These are phyloP conservation scores for Erebia palarica DNA, from an alignment of 2,888 invertebrate genomes.

Conservation along the genomic window DNA sequence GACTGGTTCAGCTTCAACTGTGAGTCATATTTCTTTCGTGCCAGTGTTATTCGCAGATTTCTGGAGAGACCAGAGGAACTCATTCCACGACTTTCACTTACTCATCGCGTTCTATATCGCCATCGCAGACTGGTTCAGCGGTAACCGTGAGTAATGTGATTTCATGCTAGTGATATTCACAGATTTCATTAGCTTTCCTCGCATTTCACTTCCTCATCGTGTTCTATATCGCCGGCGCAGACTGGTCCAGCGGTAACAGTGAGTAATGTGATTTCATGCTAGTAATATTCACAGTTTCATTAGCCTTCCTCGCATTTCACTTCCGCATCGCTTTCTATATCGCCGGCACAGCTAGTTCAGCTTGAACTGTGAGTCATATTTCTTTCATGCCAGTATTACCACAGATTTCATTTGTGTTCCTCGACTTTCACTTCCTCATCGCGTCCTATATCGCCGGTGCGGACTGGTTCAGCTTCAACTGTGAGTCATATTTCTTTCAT, in stretches of 20 bases:
- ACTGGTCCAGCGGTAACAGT: conserved; percentile 86
- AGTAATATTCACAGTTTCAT: conserved; percentile 96
- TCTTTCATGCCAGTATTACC: conserved; percentile 93
- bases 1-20: conserved; percentile 86
- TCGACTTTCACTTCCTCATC: conserved; percentile 96
- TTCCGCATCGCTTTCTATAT: conserved; percentile 96
- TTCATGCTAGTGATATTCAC: conserved; percentile 96
- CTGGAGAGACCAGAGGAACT: conserved; percentile 98
- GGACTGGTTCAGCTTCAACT: conserved; percentile 85
- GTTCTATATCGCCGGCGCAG: conserved; percentile 91
- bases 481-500: conserved; percentile 84
- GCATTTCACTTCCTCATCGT: conserved; percentile 97
- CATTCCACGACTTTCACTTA: conserved; percentile 91
- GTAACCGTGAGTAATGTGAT: conserved; percentile 78
- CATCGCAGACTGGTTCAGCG: conserved; percentile 87
- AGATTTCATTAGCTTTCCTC: conserved; percentile 96
- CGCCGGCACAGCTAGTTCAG: conserved; percentile 87
- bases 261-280: conserved; percentile 87
- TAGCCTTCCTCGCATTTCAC: conserved; percentile 96
- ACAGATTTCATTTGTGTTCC: conserved; percentile 98
- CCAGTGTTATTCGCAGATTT: conserved; percentile 98
- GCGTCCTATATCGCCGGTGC: conserved; percentile 94
- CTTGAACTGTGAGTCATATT: conserved; percentile 75
- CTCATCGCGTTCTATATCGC: conserved; percentile 89
- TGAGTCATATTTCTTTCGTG: conserved; percentile 83